phyloP scores from a whole-genome alignment of 2,797 vertebrate genomes.

The Sebastes iracundus region DNA sequence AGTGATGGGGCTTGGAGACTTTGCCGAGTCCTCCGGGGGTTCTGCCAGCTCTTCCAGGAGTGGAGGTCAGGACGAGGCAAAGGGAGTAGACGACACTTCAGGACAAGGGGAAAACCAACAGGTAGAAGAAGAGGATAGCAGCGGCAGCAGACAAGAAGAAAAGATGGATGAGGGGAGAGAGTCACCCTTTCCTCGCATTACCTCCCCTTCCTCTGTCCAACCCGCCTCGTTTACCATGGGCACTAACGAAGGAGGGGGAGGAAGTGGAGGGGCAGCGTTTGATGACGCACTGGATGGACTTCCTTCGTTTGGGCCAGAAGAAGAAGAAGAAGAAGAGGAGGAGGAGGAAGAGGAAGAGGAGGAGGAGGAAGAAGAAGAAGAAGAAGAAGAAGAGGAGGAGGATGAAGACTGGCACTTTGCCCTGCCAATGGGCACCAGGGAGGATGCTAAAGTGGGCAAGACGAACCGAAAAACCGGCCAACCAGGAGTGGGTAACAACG shows the following conservation, averaged over 20 bases:
- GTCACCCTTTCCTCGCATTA: constrained; percentile 11
- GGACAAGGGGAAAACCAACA: constrained; percentile 34
- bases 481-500: background rate
- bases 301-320: constrained; percentile 59
- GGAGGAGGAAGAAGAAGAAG: constrained; percentile 50
- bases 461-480: constrained; percentile 13
- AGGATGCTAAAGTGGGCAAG: constrained; percentile 52
- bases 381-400: constrained; percentile 48
- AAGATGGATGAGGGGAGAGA: constrained; percentile 52
- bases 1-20: constrained; percentile 77
- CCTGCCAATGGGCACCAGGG: constrained; percentile 58
- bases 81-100: constrained; percentile 41
- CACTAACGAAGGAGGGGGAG: constrained; percentile 36
- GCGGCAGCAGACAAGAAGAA: constrained; percentile 57
- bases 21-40: constrained; percentile 73
- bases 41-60: constrained; percentile 71
- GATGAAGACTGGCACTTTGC: constrained; percentile 78
- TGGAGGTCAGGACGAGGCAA: constrained; percentile 51
- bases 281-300: constrained; percentile 73
- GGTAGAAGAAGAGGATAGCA: constrained; percentile 58
- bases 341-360: constrained; percentile 53
- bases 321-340: constrained; percentile 56
- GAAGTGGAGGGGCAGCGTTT: constrained; percentile 64
- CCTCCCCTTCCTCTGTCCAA: constrained; percentile 35
- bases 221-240: constrained; percentile 39